phyloP scores from a whole-genome alignment of 1,140 invertebrate species.

The Calosoma granatense region DNA sequence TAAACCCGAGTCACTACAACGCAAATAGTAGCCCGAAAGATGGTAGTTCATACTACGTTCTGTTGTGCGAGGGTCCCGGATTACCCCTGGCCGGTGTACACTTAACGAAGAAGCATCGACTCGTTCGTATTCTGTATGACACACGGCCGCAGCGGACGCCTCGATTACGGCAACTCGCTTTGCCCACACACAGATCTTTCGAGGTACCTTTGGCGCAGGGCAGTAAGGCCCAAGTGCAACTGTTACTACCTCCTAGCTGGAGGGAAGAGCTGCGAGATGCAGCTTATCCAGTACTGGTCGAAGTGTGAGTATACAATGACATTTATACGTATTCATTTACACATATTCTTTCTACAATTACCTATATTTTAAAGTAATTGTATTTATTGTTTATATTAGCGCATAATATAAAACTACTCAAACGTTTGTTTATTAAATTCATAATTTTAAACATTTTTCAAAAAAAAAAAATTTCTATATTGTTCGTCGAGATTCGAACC shows the following conservation, averaged over 20 bases:
- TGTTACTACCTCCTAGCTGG: slow-evolving; percentile 73
- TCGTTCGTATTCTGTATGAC: slow-evolving; percentile 64
- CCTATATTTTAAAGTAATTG: not conserved
- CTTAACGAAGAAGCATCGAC: slow-evolving; percentile 54
- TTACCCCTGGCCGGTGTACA: slow-evolving; percentile 69
- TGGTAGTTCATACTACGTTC: slow-evolving; percentile 58
- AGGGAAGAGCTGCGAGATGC: slow-evolving; percentile 71
- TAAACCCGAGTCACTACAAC: not conserved
- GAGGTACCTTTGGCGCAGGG: slow-evolving; percentile 69
- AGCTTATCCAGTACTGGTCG: slow-evolving; percentile 72
- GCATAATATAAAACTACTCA: no score
- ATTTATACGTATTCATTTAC: slow-evolving; percentile 1
- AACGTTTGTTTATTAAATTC: no score
- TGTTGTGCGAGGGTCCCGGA: slow-evolving; percentile 69
- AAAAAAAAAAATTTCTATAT: no score
- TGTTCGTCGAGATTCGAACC: no score
- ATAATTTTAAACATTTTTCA: no score
- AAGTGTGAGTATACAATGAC: slow-evolving; percentile 49
- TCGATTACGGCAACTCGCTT: slow-evolving; percentile 54
- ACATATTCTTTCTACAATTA: not conserved
- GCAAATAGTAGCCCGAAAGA: not conserved
- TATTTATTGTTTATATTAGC: no score
- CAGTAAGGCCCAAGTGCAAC: slow-evolving; percentile 64
- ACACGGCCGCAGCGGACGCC: slow-evolving; percentile 53
- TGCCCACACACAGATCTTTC: slow-evolving; percentile 63